These are phyloP conservation scores for Trididemnum nubilum DNA, from an alignment of 23 tunicate genomes.

Conservation along the genomic window DNA sequence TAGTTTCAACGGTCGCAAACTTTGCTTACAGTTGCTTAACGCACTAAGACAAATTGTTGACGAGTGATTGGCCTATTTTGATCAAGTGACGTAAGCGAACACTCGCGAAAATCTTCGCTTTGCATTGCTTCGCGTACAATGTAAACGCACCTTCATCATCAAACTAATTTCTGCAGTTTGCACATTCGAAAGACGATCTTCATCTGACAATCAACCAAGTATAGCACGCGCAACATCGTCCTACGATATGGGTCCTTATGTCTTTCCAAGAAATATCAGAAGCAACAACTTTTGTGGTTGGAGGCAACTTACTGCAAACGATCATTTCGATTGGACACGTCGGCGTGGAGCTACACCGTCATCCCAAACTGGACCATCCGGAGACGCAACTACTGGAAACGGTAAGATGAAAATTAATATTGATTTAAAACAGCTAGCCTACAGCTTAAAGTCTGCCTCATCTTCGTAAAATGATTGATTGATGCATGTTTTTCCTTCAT, in stretches of 20 bases:
- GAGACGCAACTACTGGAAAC: not conserved
- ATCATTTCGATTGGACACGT: not conserved
- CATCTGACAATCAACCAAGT: not conserved
- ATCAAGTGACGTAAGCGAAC: too few species aligned
- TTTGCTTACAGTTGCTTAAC: too few species aligned
- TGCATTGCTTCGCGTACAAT: too few species aligned
- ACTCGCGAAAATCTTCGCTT: too few species aligned
- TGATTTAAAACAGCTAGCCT: too few species aligned
- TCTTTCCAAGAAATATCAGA: not conserved
- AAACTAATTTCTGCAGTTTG: slow-evolving; percentile 54
- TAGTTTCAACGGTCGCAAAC: too few species aligned
- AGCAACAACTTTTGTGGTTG: not conserved
- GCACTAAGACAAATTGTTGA: too few species aligned
- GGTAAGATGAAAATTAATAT: not conserved
- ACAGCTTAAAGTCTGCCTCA: too few species aligned
- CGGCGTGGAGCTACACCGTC: not conserved
- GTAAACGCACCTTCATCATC: too few species aligned
- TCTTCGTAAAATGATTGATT: too few species aligned
- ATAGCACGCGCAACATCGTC: not conserved
- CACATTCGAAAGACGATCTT: slow-evolving; percentile 43
- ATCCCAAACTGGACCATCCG: not conserved
- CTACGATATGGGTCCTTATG: not conserved
- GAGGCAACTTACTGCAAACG: not conserved
- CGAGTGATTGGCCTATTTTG: too few species aligned
- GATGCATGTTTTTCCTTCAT: too few species aligned